Base-by-base conservation (phyloP, 2,797 vertebrate genomes). In the Ataeniobius toweri region DNA sequence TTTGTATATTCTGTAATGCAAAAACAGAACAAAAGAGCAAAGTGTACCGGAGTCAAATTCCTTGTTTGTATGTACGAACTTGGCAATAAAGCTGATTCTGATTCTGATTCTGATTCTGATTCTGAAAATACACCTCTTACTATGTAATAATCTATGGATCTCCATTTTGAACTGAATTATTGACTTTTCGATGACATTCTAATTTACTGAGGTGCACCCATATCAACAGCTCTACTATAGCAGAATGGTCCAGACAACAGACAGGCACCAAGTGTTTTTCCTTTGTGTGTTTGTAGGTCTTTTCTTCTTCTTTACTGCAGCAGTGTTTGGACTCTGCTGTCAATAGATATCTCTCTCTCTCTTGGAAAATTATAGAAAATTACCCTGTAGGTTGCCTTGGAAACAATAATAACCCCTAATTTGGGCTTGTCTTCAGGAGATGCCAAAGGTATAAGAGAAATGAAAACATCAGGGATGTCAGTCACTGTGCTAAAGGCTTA, bases 321-420 rank as follows among this genome's bases (percentile, higher is more conserved):
- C 83, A 81, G 63, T 65, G 83, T 77, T 80, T 70, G 80, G 82
- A 86, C 88, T 87, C 85, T 75, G 71, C 85, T 74, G 70, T 93
- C 90, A 85, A 88, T 80, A 90, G 86, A 88, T 82, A 88, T 75
- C 77, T 85, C 22, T 74, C 77, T 74, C 77, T 24, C 89, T 79
- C 86, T 79, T 12, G 74, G 85, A 91, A 94, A 94, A 96, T 94
- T 89, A 91, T 86, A 92, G 89, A 90, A 95, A 95, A 95, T 95
- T 93, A 93, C 90, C 91, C 88, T 20, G 68, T 73, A 36, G 88
- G 95, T 96, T 96, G 90, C 94, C 94, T 84, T 84, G 94, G 94
- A 91, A 96, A 96, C 96, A 93, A 90, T 91, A 88, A 94, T 86
- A 95, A 89, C 95, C 94, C 89, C 85, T 93, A 93, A 95, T 95